Conservation (phyloP, 2,888 invertebrate genomes). For the Gortyna flavago region DNA sequence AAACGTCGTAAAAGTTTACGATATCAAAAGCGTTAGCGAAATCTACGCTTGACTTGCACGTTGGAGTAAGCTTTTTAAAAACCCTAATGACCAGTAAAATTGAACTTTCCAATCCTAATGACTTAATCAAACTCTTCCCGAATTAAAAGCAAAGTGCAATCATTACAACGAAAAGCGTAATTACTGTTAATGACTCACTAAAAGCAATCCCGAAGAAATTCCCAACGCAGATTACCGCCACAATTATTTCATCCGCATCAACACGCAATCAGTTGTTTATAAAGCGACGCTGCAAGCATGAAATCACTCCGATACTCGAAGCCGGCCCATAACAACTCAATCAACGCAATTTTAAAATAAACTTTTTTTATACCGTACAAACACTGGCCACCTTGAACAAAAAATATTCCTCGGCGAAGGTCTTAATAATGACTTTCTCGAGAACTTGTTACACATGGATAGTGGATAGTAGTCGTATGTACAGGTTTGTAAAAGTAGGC, state of each 20-base stretch:
- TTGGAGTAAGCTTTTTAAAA: not conserved
- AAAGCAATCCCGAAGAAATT: constrained; percentile 45
- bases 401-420: constrained; percentile 78
- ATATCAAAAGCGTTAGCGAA: constrained; percentile 10
- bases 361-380: constrained; percentile 80
- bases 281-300: constrained; percentile 76
- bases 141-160: constrained; percentile 29
- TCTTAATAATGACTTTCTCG: constrained; percentile 86
- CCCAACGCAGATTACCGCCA: constrained; percentile 50
- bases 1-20: not conserved
- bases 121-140: constrained; percentile 8
- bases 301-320: constrained; percentile 75
- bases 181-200: constrained; percentile 52
- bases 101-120: not conserved
- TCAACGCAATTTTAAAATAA: constrained; percentile 87
- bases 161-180: constrained; percentile 26
- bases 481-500: constrained; percentile 27
- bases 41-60: not conserved
- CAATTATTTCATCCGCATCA: constrained; percentile 64
- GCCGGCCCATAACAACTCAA: constrained; percentile 86
- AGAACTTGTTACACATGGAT: constrained; percentile 76
- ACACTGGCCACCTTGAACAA: constrained; percentile 79
- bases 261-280: constrained; percentile 72
- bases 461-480: constrained; percentile 56
- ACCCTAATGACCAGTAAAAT: not conserved